phyloP scores from a whole-genome alignment of 2,113 vertebrate species.

The Ctenomys sociabilis region DNA sequence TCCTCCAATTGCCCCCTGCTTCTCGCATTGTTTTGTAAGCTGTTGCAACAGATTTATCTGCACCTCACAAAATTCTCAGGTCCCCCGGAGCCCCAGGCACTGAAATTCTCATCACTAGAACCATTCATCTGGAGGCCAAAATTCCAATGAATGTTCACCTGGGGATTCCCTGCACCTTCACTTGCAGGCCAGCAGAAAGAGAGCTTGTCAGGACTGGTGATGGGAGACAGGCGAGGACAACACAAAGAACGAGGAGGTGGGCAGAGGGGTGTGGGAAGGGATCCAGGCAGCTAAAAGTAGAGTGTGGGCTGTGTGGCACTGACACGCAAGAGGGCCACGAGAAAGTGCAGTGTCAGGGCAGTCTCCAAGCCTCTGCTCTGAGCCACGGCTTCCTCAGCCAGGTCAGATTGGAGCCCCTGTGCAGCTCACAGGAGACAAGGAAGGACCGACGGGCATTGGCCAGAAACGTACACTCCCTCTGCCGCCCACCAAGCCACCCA shows the following conservation, averaged over 20 bases:
- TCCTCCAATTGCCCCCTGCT: rapidly evolving
- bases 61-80: background rate
- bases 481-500: background rate
- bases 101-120: background rate
- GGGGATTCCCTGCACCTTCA: rapidly evolving
- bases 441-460: no score
- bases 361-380: background rate
- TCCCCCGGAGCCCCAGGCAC: no score
- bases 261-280: background rate
- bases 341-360: no score
- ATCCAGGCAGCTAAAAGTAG: background rate
- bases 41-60: background rate
- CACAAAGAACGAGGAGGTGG: background rate
- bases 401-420: background rate
- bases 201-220: background rate
- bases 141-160: no score
- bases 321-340: background rate
- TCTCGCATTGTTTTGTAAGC: background rate
- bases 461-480: background rate
- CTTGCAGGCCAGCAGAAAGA: background rate
- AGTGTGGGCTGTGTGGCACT: rapidly evolving
- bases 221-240: background rate
- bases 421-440: rapidly evolving
- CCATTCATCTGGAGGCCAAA: background rate
- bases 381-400: background rate